phyloP scores from a whole-genome alignment of 2,797 vertebrate species.

The Amazona finschi region DNA sequence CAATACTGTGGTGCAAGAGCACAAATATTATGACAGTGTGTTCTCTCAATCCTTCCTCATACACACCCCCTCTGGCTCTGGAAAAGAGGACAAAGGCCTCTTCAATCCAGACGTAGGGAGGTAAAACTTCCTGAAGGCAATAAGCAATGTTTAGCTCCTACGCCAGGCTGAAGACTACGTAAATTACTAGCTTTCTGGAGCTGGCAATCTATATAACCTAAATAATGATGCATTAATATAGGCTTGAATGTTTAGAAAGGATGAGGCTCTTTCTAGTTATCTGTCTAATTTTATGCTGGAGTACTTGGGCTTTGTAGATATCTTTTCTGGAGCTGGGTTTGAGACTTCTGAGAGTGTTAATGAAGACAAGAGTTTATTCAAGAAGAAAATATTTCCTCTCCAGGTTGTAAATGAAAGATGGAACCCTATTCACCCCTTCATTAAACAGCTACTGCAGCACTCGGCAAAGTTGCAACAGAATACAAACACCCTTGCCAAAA shows the following conservation, averaged over 20 bases:
- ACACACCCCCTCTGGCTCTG: not conserved
- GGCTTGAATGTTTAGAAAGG: not conserved
- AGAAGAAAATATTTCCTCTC: not conserved
- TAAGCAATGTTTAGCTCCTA: not conserved
- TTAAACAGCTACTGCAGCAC: not conserved
- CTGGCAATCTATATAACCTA: not conserved
- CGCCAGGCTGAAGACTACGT: not conserved
- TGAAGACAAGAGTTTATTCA: not conserved
- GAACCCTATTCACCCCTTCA: not conserved
- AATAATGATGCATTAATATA: not conserved
- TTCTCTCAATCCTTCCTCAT: not conserved
- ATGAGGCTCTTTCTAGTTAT: not conserved
- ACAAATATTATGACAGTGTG: not conserved
- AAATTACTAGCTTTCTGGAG: not conserved
- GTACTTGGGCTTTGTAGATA: not conserved
- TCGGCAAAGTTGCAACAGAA: not conserved
- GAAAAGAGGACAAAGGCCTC: not conserved
- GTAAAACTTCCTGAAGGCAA: not conserved
- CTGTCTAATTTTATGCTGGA: not conserved
- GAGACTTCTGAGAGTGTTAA: not conserved
- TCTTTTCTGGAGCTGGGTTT: not conserved
- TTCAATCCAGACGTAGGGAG: not conserved
- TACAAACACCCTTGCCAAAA: not conserved
- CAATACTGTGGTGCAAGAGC: slow-evolving; percentile 41
- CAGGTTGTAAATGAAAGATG: not conserved